Base-by-base conservation (phyloP, 2,113 vertebrate species). In the Mola mola region DNA sequence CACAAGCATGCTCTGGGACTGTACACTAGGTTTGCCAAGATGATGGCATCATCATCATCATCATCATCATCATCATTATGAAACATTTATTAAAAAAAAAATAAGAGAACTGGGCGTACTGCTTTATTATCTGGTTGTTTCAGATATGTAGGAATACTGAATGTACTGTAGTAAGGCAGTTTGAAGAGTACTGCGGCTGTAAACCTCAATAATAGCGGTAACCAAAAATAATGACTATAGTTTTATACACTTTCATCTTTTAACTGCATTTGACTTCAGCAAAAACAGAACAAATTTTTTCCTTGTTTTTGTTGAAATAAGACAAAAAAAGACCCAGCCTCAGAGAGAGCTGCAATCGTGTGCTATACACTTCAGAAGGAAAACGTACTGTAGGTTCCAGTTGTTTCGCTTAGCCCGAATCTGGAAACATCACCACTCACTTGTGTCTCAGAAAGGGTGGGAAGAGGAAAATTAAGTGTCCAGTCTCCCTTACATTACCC, bases 1-100 rank as follows among this genome's bases (percentile, higher is more conserved):
- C 84, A 86, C 79, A 72, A 78, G 75, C 83, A 88, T 90, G 85
- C 87, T 87, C 57, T 79, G 79, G 86, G 83, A 85, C 89, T 88
- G 86, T 85, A 91, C 88, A 89, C 46, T 83, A 76, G 72, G 67
- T 72, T 84, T 78, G 76, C 65, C 71, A 72, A 78, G 75, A 78
- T 29, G 64, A 72, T 69, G 60, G 49, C 47, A 33, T 56, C 60
- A n/a, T 62, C 61, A 37, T 74, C 60, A 40, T 81, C 57, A 46
- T 74, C 56, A n/a, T n/a, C n/a, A 77, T 65, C 47, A 25, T 58
- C 41, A 59, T 34, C 29, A 57, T 74, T 71, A 79, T 80, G 81
- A 75, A 73, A 75, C 64, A 19, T 41, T 53, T 29, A 72, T 33
- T 37, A 3, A 15, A 53, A 70, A 57, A 49, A 15, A 38, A 44